Base-by-base conservation (phyloP, 2,113 vertebrate genomes). In the Dromaius novaehollandiae region DNA sequence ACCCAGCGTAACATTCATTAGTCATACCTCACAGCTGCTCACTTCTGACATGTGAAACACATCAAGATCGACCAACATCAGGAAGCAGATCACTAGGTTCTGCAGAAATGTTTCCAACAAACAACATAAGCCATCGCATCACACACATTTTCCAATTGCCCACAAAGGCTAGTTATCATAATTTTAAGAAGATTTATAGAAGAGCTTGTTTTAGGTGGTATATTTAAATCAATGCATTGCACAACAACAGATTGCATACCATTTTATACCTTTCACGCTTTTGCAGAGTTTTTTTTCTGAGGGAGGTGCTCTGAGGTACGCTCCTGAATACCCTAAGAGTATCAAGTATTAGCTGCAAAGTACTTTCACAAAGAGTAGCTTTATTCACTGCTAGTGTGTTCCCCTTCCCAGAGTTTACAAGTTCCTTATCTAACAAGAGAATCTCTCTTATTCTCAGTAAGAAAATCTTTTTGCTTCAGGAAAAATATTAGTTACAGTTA, bases 401-500 rank as follows among this genome's bases (percentile, higher is more conserved):
- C 8, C 8, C 48, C n/a, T 94, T 90, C 36, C 24, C 9, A 69
- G 32, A 86, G 12, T 79, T 77, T 70, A 85, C 30, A 91, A 68
- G 26, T 34, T 78, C 42, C 55, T 81, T 95, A 77, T 90, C 46
- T 81, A 78, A 80, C 18, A 80, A 86, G 13, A 75, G 11, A 93
- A 75, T 51, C 53, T 82, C 7, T 82, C 55, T 86, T 44, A 76
- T 73, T 68, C 48, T 46, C 18, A 71, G 30, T 53, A 93, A 90
- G 11, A 97, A 95, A 78, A 66, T 40, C 13, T 55, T 90, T 94
- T 64, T 22, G 87, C 65, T 93, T 81, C 32, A 86, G 55, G 13
- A 91, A 95, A 90, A 93, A 83, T 20, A 50, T 84, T 19, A 13
- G 77, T 89, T 97, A 61, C 48, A 83, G 56, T 97, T 93, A 86